Percentiles rank a stretch among this genome's conserved stretches.
Conservation (phyloP, 2,888 invertebrate genomes). For the Andrena haemorrhoa region DNA sequence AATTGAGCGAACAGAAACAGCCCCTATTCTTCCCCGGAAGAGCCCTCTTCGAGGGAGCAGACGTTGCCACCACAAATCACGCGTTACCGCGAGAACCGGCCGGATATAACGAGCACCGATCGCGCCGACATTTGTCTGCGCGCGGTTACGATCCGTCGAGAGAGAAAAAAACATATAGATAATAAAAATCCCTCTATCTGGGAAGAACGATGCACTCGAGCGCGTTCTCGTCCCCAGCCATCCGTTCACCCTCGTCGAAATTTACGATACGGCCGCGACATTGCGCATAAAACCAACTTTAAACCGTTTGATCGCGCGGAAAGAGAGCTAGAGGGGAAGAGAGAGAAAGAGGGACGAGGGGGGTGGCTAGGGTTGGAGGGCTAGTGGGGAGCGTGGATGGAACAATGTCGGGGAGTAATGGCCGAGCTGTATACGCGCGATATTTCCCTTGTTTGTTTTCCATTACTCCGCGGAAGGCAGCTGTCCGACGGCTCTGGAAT, state of each 20-base stretch:
- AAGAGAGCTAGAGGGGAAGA: background rate
- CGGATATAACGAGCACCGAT: slow-evolving; percentile 24
- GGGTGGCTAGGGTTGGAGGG: background rate
- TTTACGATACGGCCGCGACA: slow-evolving; percentile 53
- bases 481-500: slow-evolving; percentile 63
- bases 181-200: slow-evolving; percentile 56
- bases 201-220: slow-evolving; percentile 49
- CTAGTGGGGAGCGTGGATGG: background rate
- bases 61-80: slow-evolving; percentile 14
- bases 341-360: background rate
- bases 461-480: slow-evolving; percentile 67
- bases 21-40: background rate
- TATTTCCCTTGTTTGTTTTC: slow-evolving; percentile 74
- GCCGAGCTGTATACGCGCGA: slow-evolving; percentile 60
- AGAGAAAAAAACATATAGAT: slow-evolving; percentile 10
- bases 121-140: slow-evolving; percentile 12
- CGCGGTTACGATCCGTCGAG: background rate
- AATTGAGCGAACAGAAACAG: background rate
- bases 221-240: slow-evolving; percentile 14
- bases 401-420: slow-evolving; percentile 49
- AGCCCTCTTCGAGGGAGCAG: background rate
- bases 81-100: background rate
- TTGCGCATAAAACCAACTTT: slow-evolving; percentile 55
- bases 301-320: slow-evolving; percentile 52
- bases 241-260: slow-evolving; percentile 35